Conservation (phyloP, 2,888 invertebrate species). For the Mesorhabditis sp. region DNA sequence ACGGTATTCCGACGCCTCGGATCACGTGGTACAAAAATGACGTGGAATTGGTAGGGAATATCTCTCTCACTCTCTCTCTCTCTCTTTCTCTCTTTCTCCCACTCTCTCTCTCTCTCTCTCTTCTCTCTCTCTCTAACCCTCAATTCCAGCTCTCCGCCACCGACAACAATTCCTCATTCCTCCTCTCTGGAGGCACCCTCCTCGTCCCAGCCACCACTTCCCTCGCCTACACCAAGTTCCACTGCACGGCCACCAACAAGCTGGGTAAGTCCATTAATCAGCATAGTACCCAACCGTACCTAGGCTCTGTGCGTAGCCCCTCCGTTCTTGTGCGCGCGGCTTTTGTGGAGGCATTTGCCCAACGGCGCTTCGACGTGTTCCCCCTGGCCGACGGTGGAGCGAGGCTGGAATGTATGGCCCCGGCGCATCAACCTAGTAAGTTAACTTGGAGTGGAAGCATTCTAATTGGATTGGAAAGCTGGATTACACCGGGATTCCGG, state of each 20-base stretch:
- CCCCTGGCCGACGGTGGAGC: conserved; percentile 47
- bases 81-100: too few species aligned
- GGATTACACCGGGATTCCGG: too few species aligned
- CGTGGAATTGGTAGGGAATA: conserved; percentile 25
- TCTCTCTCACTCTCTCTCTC: not conserved
- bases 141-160: conserved; percentile 20
- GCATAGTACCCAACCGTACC: not conserved
- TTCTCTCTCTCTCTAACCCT: too few species aligned
- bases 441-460: not conserved
- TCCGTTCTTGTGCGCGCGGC: conserved; percentile 35
- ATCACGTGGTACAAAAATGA: conserved; percentile 38
- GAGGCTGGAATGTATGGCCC: conserved; percentile 48
- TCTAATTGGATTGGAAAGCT: too few species aligned
- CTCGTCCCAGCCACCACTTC: conserved; percentile 29
- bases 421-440: conserved; percentile 54
- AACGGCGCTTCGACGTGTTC: conserved; percentile 40
- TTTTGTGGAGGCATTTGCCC: conserved; percentile 29
- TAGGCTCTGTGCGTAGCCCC: conserved; percentile 17
- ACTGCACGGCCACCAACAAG: conserved; percentile 30
- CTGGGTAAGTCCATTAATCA: conserved; percentile 19
- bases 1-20: conserved; percentile 26
- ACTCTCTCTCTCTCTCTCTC: too few species aligned
- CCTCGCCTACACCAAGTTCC: conserved; percentile 37
- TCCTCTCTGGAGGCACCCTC: conserved; percentile 38
- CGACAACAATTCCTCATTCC: conserved; percentile 23